phyloP scores from a whole-genome alignment of 2,888 invertebrate genomes.

The Oscheius sp. region DNA sequence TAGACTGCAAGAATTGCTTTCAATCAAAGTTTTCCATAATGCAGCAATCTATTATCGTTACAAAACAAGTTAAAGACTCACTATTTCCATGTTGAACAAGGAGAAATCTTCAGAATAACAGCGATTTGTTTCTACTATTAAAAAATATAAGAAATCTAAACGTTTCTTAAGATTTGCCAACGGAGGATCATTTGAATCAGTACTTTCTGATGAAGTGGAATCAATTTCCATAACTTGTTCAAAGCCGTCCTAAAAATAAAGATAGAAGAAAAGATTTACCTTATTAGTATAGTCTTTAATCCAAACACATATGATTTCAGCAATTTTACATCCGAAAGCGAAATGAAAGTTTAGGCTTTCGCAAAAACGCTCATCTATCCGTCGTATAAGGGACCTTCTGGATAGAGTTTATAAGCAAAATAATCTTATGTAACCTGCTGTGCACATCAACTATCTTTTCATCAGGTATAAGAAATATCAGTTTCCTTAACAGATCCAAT shows the following conservation, averaged over 20 bases:
- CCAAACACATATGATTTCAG: not conserved
- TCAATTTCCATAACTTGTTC: constrained; percentile 13
- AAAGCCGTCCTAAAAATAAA: not conserved
- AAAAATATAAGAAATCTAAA: constrained; percentile 5
- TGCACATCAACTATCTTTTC: not conserved
- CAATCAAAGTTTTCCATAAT: constrained; percentile 16
- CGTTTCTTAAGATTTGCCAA: not conserved
- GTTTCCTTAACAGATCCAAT: not conserved
- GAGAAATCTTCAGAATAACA: not conserved
- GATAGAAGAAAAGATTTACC: not conserved
- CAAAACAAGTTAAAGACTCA: not conserved
- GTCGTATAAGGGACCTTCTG: not conserved
- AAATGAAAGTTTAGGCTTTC: not conserved
- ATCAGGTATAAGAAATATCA: not conserved
- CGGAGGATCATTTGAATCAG: not conserved
- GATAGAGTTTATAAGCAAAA: not conserved
- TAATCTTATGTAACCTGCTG: not conserved
- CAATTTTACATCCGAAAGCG: not conserved
- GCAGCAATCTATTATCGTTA: not conserved
- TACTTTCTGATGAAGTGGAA: not conserved
- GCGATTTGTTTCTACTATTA: not conserved
- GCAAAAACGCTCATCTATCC: not conserved
- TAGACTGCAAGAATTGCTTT: not conserved
- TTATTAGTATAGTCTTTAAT: not conserved
- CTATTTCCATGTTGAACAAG: not conserved